Evolutionary conservation across 2,797 vertebrate species (phyloP).

Genomic region (Mormyrops boulengeri): DNA sequence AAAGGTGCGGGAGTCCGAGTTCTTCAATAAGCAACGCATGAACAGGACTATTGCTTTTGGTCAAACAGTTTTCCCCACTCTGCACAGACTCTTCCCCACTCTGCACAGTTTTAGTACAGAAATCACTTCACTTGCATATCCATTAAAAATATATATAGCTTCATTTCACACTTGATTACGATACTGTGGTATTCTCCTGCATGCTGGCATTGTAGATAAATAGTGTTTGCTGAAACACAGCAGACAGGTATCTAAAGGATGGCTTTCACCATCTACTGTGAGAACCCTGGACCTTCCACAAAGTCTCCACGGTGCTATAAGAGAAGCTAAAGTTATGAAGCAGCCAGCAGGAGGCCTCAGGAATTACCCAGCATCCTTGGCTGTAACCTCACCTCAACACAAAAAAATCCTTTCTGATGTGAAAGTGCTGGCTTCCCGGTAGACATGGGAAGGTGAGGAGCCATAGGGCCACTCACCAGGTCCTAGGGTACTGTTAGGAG

Average conservation of each 20-base stretch:
- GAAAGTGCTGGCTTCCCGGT: background rate
- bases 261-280: background rate
- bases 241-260: background rate
- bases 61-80: background rate
- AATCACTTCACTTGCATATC: background rate
- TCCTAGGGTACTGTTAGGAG: background rate
- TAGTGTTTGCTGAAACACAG: background rate
- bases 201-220: background rate
- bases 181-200: background rate
- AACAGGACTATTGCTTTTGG: background rate
- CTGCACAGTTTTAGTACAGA: background rate
- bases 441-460: background rate
- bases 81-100: background rate
- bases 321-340: background rate
- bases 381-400: background rate
- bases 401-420: background rate
- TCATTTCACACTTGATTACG: background rate
- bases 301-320: background rate
- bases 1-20: background rate
- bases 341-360: background rate
- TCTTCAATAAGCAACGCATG: background rate
- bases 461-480: background rate
- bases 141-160: background rate
- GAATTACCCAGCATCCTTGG: background rate
- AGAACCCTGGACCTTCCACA: background rate